Conservation (phyloP, 2,113 vertebrate species). For the Petromus typicus region DNA sequence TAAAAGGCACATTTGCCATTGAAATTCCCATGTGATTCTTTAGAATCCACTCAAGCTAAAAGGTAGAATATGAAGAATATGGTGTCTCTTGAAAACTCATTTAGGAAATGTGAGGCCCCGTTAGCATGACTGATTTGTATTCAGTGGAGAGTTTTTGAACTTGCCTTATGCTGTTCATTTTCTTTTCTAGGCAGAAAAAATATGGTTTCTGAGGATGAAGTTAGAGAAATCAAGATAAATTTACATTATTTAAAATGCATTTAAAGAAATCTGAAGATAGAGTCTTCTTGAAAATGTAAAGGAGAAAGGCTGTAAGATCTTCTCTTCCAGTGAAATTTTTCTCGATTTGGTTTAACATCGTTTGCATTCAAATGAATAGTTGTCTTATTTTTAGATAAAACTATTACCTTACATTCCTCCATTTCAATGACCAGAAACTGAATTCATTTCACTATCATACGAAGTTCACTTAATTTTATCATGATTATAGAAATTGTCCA, state of each 20-base stretch:
- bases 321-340: slow-evolving; percentile 17
- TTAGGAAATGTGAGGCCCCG: slow-evolving; percentile 47
- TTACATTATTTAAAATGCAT: slow-evolving; percentile 28
- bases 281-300: slow-evolving; percentile 43
- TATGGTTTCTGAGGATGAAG: slow-evolving; percentile 49
- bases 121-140: slow-evolving; percentile 60
- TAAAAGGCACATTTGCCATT: slow-evolving; percentile 59
- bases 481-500: neutral
- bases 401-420: slow-evolving; percentile 28
- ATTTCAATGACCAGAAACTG: neutral
- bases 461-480: slow-evolving; percentile 15
- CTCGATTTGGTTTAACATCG: neutral
- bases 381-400: slow-evolving; percentile 10
- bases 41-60: slow-evolving; percentile 41
- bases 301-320: neutral
- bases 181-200: slow-evolving; percentile 53
- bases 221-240: slow-evolving; percentile 52
- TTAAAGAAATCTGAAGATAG: slow-evolving; percentile 2
- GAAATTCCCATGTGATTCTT: slow-evolving; percentile 63
- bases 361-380: neutral
- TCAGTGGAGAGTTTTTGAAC: slow-evolving; percentile 66
- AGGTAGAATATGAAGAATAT: slow-evolving; percentile 61
- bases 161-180: slow-evolving; percentile 57
- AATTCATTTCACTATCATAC: neutral
- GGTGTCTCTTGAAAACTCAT: slow-evolving; percentile 60